Conservation (phyloP, 2,113 vertebrate species). For the Chiloscyllium plagiosum region DNA sequence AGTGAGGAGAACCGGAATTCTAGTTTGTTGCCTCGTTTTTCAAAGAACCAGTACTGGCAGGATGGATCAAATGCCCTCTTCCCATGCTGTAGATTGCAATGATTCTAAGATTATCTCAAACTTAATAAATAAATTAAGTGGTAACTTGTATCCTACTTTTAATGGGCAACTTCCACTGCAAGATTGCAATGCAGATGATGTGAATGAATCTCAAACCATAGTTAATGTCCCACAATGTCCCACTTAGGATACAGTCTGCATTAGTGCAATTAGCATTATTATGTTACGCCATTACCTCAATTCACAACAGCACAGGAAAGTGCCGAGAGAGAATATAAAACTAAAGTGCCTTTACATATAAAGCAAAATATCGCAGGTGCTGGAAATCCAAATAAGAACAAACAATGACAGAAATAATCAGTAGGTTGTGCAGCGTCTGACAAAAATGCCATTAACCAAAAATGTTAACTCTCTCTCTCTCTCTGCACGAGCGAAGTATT, state of each 20-base stretch:
- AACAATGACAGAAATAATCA: too few species aligned
- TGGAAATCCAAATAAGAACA: too few species aligned
- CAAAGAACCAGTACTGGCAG: too few species aligned
- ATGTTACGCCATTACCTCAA: not conserved
- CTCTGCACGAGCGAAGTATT: too few species aligned
- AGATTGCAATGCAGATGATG: not conserved
- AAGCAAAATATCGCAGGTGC: too few species aligned
- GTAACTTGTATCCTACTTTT: not conserved
- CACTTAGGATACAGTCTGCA: not conserved
- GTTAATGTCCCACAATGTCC: not conserved
- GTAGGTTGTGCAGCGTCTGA: too few species aligned
- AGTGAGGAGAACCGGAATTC: too few species aligned
- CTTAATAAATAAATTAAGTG: not conserved
- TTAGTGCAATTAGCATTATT: not conserved
- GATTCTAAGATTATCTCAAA: not conserved
- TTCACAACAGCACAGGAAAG: not conserved
- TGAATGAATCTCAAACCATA: not conserved
- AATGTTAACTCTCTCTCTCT: too few species aligned
- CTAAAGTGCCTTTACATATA: not conserved
- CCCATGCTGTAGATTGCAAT: too few species aligned
- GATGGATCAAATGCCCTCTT: too few species aligned
- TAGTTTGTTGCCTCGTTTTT: too few species aligned
- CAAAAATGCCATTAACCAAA: too few species aligned
- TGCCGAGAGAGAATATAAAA: not conserved
- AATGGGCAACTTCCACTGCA: not conserved